Percentiles rank a stretch among this genome's conserved stretches.
phyloP scores from a whole-genome alignment of 2,888 invertebrate genomes.

The Plebejus anna region DNA sequence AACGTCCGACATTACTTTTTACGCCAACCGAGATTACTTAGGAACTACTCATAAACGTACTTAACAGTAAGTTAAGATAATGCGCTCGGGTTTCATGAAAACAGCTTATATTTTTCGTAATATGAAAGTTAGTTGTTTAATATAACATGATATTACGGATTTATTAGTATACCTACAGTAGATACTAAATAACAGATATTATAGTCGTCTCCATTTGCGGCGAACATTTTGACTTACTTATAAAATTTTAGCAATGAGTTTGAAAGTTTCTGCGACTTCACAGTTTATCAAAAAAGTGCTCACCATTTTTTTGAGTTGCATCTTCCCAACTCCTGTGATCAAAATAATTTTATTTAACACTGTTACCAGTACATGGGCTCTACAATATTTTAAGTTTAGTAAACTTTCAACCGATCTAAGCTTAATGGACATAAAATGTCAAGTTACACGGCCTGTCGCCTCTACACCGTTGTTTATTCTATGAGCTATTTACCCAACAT shows the following conservation, averaged over 20 bases:
- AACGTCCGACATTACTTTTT: constrained; percentile 23
- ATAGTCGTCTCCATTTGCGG: too few species aligned
- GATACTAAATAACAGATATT: too few species aligned
- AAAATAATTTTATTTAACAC: too few species aligned
- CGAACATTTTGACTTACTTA: too few species aligned
- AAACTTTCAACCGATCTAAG: neutral
- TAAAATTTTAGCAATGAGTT: neutral
- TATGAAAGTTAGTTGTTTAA: neutral
- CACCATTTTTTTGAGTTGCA: neutral
- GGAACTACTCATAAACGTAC: constrained; percentile 12
- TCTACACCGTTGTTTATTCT: constrained; percentile 4
- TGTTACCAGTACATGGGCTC: too few species aligned
- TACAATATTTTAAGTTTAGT: neutral
- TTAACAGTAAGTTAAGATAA: constrained; percentile 13
- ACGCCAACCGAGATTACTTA: constrained; percentile 11
- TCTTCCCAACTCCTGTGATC: too few species aligned
- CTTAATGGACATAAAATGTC: neutral
- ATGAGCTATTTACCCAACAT: constrained; percentile 6
- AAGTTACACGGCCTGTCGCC: neutral
- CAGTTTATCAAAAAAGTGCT: neutral
- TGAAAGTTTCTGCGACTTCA: neutral
- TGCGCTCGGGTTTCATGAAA: constrained; percentile 13
- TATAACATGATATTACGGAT: neutral
- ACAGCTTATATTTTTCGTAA: constrained; percentile 9
- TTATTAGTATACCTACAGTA: too few species aligned